Percentiles rank a stretch among this genome's conserved stretches.
Conservation (phyloP, 2,113 vertebrate genomes). For the Lycaon pictus region DNA sequence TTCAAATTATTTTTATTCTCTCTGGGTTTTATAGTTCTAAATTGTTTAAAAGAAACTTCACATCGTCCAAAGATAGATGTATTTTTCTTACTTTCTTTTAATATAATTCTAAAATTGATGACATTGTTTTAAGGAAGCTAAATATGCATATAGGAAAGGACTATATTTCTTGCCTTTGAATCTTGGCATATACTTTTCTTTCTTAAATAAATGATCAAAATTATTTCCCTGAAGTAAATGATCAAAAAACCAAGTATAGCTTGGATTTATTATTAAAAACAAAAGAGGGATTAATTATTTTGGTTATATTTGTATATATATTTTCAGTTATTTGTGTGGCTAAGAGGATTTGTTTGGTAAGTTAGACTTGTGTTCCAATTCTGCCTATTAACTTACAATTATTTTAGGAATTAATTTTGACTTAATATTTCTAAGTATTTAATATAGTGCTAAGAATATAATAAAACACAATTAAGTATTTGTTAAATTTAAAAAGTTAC, state of each 20-base stretch:
- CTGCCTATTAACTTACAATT: constrained; percentile 16
- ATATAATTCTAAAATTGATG: constrained; percentile 52
- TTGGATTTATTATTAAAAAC: constrained; percentile 19
- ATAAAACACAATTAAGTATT: neutral
- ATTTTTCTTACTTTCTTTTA: constrained; percentile 58
- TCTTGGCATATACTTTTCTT: constrained; percentile 11
- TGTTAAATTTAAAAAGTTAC: constrained; percentile 14
- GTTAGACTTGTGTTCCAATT: constrained; percentile 48
- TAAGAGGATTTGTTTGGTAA: constrained; percentile 10
- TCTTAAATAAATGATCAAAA: constrained; percentile 20
- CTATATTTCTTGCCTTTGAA: constrained; percentile 38
- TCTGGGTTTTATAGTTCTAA: constrained; percentile 57
- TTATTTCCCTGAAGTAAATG: neutral
- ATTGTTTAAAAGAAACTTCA: constrained; percentile 1
- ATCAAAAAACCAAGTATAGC: constrained; percentile 9
- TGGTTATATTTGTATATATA: neutral
- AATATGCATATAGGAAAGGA: constrained; percentile 7
- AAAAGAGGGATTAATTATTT: neutral
- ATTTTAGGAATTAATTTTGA: constrained; percentile 55
- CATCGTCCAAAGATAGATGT: constrained; percentile 22
- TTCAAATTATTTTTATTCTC: constrained; percentile 64
- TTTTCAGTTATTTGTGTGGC: neutral
- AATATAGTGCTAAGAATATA: neutral
- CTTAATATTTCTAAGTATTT: constrained; percentile 20
- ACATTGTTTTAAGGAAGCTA: constrained; percentile 35